Conservation (phyloP, 2,797 vertebrate species). For the Limnodromus scolopaceus region DNA sequence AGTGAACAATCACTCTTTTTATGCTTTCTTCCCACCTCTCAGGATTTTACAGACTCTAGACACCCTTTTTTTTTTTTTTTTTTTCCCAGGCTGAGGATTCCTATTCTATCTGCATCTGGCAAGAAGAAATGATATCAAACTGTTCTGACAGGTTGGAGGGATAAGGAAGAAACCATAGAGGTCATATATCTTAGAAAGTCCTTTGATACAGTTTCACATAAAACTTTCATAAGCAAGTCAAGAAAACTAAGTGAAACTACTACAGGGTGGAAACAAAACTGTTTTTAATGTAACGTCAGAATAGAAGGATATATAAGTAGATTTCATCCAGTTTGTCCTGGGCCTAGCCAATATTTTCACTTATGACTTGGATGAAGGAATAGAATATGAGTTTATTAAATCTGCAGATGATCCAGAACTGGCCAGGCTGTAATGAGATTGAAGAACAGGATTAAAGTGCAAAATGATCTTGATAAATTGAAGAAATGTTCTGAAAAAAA, state of each 20-base stretch:
- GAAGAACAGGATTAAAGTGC: slow-evolving; percentile 38
- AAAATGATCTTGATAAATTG: slow-evolving; percentile 45
- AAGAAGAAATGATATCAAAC: neutral
- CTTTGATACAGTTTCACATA: neutral
- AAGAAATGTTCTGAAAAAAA: slow-evolving; percentile 44
- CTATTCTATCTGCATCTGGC: neutral
- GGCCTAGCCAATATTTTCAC: slow-evolving; percentile 8
- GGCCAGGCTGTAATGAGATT: slow-evolving; percentile 19
- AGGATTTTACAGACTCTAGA: neutral
- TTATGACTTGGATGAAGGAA: slow-evolving; percentile 24
- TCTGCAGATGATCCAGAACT: slow-evolving; percentile 34
- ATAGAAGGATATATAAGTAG: neutral
- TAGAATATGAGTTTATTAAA: slow-evolving; percentile 29
- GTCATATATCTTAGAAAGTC: neutral
- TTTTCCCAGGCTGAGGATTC: neutral
- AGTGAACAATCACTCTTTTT: neutral
- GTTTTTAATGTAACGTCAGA: slow-evolving; percentile 3
- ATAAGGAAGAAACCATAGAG: neutral
- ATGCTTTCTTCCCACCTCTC: neutral
- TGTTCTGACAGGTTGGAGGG: neutral
- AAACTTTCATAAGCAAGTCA: slow-evolving; percentile 13
- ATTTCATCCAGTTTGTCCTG: slow-evolving; percentile 5
- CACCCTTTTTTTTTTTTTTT: neutral
- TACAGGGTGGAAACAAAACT: neutral
- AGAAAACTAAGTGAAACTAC: slow-evolving; percentile 5